Evolutionary conservation across 2,797 vertebrate genomes (phyloP), one percentile per base, ranked within the genome.

Genomic region (Hippocampus kuda): DNA sequence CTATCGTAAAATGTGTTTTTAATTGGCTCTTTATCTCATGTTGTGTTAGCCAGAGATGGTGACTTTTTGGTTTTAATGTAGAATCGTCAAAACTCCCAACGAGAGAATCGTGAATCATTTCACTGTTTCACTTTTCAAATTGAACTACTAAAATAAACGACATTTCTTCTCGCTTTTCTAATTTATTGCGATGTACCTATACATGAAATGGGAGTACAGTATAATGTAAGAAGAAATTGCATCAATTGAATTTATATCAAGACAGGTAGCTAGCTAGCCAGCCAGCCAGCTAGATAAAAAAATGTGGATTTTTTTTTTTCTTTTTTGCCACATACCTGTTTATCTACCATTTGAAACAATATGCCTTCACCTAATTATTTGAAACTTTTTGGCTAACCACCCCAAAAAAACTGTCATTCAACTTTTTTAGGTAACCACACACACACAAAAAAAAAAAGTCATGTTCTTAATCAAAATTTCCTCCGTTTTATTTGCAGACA

Each of bases 401-500:
- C 34, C 34, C n/a, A n/a, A 34, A 34, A 34, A 34, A 34, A 34
- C 34, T 34, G 34, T 34, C 34, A 34, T 34, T 34, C 34, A 34
- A 34, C 34, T 34, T 34, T 38, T 38, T 38, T 38, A 38, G 34
- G 34, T 38, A 38, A 38, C 34, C 34, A 38, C 34, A 8, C 34
- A 38, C 34, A 38, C 1, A 30, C 2, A 30, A 3, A 30, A 6
- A 38, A 38, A 7, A 38, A 54, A 24, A 6, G 13, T 59, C 30
- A 34, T 30, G 30, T 20, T 38, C 7, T 10, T 26, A 44, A 44
- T 24, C 13, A 15, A 22, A 30, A 1, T 46, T 71, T 61, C 75
- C 34, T 75, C 18, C 70, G 27, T 76, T 72, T 77, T 64, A 8
- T 80, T 82, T 76, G 1, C 87, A 92, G 91, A 91, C 90, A 1